Percentiles rank a stretch among this genome's conserved stretches.
phyloP scores from a whole-genome alignment of 2,888 invertebrate genomes.

The Cerastis leucographa region DNA sequence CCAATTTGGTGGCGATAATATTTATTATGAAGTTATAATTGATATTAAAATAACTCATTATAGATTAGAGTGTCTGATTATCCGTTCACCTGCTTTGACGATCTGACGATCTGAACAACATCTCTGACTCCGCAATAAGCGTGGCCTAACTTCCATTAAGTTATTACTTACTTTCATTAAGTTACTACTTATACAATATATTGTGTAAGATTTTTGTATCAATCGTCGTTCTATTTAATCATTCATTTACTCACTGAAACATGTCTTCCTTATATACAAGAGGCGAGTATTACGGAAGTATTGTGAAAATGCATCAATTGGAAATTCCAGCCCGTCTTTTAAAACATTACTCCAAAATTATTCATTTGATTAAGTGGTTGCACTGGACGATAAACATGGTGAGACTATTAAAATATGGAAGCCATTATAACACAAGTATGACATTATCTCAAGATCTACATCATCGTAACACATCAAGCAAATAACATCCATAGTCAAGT shows the following conservation, averaged over 20 bases:
- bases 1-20: not conserved
- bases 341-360: too few relatives aligned
- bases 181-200: too few relatives aligned
- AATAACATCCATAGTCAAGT: not conserved
- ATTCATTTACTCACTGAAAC: not conserved
- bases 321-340: not conserved
- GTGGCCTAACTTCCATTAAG: not conserved
- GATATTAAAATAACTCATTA: constrained; percentile 14
- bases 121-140: not conserved
- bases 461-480: not conserved
- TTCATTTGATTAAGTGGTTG: too few relatives aligned
- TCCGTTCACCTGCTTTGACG: not conserved
- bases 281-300: not conserved
- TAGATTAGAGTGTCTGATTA: not conserved
- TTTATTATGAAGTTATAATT: not conserved
- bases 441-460: not conserved
- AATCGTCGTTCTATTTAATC: not conserved
- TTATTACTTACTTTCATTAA: too few relatives aligned
- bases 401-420: not conserved
- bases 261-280: not conserved
- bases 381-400: too few relatives aligned
- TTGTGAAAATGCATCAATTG: not conserved
- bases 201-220: too few relatives aligned
- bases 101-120: not conserved
- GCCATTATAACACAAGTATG: not conserved